Conservation (phyloP, 2,113 vertebrate species). For the Campylorhamphus procurvoides region DNA sequence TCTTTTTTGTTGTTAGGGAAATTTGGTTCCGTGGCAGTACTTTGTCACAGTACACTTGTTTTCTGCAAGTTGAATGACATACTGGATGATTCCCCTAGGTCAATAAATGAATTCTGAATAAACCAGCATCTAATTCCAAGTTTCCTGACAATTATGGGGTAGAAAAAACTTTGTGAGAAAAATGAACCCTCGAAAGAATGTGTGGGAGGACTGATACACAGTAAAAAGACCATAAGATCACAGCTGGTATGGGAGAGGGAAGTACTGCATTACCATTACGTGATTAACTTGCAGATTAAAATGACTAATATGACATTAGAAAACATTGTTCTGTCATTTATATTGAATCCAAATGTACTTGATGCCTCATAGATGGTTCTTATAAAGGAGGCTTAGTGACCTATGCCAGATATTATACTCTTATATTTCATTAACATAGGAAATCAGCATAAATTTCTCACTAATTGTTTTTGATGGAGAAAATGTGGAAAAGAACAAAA, state of each 20-base stretch:
- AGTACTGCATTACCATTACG: neutral
- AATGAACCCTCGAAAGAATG: neutral
- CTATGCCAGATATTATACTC: neutral
- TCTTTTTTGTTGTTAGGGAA: neutral
- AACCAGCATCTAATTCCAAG: neutral
- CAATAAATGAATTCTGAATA: slow-evolving; percentile 3
- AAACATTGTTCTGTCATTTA: slow-evolving; percentile 24
- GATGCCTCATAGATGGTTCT: neutral
- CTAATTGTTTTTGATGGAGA: neutral
- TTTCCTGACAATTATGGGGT: neutral
- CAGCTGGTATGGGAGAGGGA: neutral
- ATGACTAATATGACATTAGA: neutral
- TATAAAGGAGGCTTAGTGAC: neutral
- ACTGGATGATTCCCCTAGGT: neutral
- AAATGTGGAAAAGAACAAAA: neutral
- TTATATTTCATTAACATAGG: neutral
- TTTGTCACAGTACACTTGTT: neutral
- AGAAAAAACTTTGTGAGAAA: neutral
- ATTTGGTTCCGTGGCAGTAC: neutral
- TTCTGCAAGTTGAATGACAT: neutral
- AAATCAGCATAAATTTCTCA: neutral
- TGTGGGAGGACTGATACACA: neutral
- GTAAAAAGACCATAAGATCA: neutral
- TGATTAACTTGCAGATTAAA: slow-evolving; percentile 34
- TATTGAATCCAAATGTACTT: neutral